phyloP scores from a whole-genome alignment of 2,888 invertebrate genomes.

The Andrena bucephala region DNA sequence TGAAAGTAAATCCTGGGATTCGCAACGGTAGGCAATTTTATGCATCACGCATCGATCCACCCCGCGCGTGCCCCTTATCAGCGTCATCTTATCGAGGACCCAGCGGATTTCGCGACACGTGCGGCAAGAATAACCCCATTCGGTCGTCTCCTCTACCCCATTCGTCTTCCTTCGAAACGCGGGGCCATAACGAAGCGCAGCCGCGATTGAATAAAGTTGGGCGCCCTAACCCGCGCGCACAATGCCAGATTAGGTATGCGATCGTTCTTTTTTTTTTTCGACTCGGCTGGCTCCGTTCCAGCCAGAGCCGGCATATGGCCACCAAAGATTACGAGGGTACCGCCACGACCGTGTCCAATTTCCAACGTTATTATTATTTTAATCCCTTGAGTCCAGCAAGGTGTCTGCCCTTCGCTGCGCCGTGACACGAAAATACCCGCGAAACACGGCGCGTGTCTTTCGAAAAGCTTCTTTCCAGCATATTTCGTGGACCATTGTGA shows the following conservation, averaged over 20 bases:
- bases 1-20: constrained; percentile 47
- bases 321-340: constrained; percentile 81
- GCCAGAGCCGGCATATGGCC: constrained; percentile 79
- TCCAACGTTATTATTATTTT: constrained; percentile 82
- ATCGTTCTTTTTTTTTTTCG: constrained; percentile 74
- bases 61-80: constrained; percentile 43
- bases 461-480: not conserved
- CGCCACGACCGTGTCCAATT: constrained; percentile 81
- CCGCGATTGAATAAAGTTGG: constrained; percentile 82
- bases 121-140: constrained; percentile 45
- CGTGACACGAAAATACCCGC: constrained; percentile 37
- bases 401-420: constrained; percentile 41
- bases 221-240: constrained; percentile 64
- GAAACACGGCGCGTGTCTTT: not conserved
- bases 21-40: constrained; percentile 24
- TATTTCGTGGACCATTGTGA: not conserved
- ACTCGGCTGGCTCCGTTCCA: constrained; percentile 81
- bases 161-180: constrained; percentile 52
- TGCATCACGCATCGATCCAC: constrained; percentile 23
- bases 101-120: constrained; percentile 56
- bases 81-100: constrained; percentile 55
- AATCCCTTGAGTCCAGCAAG: constrained; percentile 77
- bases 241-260: constrained; percentile 80
- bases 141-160: constrained; percentile 23
- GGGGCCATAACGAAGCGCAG: constrained; percentile 65